Percentiles rank a stretch among this genome's conserved stretches.
Conservation (phyloP, 2,113 vertebrate species). For the Pipa parva region DNA sequence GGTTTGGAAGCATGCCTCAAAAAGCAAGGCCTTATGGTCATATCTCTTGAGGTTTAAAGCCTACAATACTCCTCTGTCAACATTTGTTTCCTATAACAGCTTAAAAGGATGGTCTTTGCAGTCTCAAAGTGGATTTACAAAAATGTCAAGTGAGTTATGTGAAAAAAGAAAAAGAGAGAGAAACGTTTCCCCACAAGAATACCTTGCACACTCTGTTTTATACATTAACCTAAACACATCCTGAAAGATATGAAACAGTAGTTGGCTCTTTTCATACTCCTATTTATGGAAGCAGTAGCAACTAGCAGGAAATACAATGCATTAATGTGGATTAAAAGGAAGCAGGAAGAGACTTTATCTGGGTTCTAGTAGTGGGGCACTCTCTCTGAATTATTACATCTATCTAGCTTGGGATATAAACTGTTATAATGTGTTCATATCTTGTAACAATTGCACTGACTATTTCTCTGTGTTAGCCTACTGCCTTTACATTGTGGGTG, state of each 20-base stretch:
- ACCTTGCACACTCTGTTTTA: constrained; percentile 28
- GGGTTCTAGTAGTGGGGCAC: no score
- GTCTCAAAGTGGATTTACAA: constrained; percentile 18
- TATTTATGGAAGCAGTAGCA: constrained; percentile 32
- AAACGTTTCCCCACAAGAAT: constrained; percentile 20
- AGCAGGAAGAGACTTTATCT: no score
- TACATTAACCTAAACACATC: constrained; percentile 37
- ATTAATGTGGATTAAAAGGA: constrained; percentile 13
- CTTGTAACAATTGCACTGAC: no score
- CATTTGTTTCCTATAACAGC: constrained; percentile 20
- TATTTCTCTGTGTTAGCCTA: no score
- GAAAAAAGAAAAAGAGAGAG: constrained; percentile 17
- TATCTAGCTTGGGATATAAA: no score
- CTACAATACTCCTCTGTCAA: constrained; percentile 12
- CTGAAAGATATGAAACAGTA: constrained; percentile 44
- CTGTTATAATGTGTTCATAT: no score
- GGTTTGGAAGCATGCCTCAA: constrained; percentile 1
- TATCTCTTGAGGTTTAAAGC: neutral
- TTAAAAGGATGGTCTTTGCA: constrained; percentile 7
- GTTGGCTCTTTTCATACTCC: constrained; percentile 19
- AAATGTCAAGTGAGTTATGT: constrained; percentile 27
- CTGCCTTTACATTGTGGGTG: no score
- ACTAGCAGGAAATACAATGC: constrained; percentile 30
- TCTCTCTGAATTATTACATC: no score
- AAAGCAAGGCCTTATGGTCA: neutral